phyloP scores from a whole-genome alignment of 2,113 vertebrate genomes.

The Hylia prasina region DNA sequence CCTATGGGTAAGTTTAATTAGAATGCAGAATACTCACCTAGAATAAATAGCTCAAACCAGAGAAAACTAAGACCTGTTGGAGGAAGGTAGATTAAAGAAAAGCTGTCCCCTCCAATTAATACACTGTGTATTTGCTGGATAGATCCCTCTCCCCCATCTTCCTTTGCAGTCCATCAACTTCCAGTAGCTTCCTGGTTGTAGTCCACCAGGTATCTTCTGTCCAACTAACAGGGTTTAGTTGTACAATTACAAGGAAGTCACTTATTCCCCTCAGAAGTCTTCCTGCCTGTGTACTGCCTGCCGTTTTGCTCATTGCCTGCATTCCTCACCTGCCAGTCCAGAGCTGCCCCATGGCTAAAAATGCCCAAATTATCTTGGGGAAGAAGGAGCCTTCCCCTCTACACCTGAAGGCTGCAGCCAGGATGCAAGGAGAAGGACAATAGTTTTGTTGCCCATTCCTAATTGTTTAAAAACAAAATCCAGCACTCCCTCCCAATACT shows the following conservation, averaged over 20 bases:
- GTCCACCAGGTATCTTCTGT: background rate
- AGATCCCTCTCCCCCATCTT: background rate
- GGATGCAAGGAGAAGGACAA: background rate
- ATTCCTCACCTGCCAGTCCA: background rate
- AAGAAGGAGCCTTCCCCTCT: background rate
- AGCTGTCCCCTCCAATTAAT: background rate
- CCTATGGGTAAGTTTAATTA: background rate
- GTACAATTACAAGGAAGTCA: background rate
- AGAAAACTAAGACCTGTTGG: background rate
- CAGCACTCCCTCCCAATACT: background rate
- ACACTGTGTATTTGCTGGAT: background rate
- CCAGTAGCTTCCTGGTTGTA: background rate
- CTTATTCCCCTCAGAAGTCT: background rate
- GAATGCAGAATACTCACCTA: background rate
- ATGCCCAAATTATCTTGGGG: background rate
- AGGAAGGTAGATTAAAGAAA: background rate
- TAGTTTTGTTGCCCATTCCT: background rate
- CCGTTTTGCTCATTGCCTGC: background rate
- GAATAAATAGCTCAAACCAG: background rate
- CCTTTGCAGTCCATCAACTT: background rate
- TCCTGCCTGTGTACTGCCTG: background rate
- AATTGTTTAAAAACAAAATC: background rate
- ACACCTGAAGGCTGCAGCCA: background rate
- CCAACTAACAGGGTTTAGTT: background rate
- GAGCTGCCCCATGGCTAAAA: background rate